Base-by-base conservation (phyloP, 2,888 invertebrate species). In the Amblyjoppa fuscipennis region DNA sequence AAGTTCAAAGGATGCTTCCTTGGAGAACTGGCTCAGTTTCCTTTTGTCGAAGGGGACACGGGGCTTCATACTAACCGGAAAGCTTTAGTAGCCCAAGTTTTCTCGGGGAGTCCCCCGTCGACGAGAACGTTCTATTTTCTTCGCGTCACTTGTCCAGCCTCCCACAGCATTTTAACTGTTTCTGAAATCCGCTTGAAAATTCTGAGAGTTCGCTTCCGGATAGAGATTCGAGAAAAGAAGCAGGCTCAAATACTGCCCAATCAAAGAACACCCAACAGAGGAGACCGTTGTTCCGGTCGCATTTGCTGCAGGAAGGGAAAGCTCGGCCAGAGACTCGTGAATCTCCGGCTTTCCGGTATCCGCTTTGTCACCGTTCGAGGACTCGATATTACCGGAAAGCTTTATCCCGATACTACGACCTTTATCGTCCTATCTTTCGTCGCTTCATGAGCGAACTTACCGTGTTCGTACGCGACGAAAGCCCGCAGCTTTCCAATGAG, bases 311-410 rank as follows among this genome's bases (percentile, higher is more conserved):
- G 20, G 11, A 59, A 28, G 16, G 13, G 7, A 38, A 64, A 34
- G 7, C 7, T 16, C 28, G 16, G 16, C 34, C 31, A 64, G 64
- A 34, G 4, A 16, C 16, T 31, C 31, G 6, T 1, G 13, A 64
- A 64, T 34, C 34, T 38, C 34, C 64, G 64, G 64, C 9, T n/a
- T 64, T 64, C 64, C 64, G 64, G 64, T 34, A 31, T 38, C 64
- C 31, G n/a, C 64, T 16, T 38, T 38, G 31, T n/a, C 16, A 20
- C 56, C 34, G 64, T 31, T 16, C 2, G 16, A 64, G 6, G 6
- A 34, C 2, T 34, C 34, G 34, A 38, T 13, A 13, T 11, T 38
- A 34, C 31, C 34, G 5, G 16, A 61, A 61, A 31, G 16, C 28
- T 31, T 61, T 61, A 16, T 16, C 61, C 28, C 31, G 13, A 20